phyloP scores from a whole-genome alignment of 2,888 invertebrate genomes.

The Drosophila tripunctata region DNA sequence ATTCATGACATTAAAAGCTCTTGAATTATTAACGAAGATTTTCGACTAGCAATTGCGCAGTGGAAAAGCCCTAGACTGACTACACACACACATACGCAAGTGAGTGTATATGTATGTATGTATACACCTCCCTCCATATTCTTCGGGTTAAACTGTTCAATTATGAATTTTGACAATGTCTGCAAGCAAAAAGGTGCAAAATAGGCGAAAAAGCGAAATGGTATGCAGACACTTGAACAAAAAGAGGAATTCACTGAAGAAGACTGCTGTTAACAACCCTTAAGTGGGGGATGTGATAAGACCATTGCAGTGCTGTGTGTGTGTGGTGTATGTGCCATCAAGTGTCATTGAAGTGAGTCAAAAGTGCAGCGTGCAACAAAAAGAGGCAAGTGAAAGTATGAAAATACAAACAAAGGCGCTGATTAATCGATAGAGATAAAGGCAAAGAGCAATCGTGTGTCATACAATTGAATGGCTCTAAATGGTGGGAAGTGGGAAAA shows the following conservation, averaged over 20 bases:
- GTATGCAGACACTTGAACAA: background rate
- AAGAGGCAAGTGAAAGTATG: conserved; percentile 68
- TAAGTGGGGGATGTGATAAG: conserved; percentile 46
- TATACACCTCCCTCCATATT: conserved; percentile 2
- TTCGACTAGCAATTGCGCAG: conserved; percentile 73
- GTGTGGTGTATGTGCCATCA: conserved; percentile 15
- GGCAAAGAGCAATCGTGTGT: conserved; percentile 2
- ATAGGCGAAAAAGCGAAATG: conserved; percentile 56
- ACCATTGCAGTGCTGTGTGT: conserved; percentile 1
- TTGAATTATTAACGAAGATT: conserved; percentile 78
- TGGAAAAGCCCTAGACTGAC: conserved; percentile 62
- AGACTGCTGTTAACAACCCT: conserved; percentile 56
- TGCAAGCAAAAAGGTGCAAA: conserved; percentile 68
- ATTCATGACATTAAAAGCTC: conserved; percentile 80
- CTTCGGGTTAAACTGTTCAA: conserved; percentile 65
- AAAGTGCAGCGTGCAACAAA: conserved; percentile 57
- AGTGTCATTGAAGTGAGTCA: conserved; percentile 58
- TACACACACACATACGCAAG: conserved; percentile 31
- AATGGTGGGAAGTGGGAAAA: conserved; percentile 19
- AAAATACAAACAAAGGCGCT: conserved; percentile 71
- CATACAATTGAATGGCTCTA: conserved; percentile 47
- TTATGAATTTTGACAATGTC: conserved; percentile 78
- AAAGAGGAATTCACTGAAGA: background rate
- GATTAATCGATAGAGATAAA: conserved; percentile 63
- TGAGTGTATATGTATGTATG: conserved; percentile 12